Evolutionary conservation across 2,797 vertebrate genomes (phyloP).

Genomic region (Phoebastria nigripes): DNA sequence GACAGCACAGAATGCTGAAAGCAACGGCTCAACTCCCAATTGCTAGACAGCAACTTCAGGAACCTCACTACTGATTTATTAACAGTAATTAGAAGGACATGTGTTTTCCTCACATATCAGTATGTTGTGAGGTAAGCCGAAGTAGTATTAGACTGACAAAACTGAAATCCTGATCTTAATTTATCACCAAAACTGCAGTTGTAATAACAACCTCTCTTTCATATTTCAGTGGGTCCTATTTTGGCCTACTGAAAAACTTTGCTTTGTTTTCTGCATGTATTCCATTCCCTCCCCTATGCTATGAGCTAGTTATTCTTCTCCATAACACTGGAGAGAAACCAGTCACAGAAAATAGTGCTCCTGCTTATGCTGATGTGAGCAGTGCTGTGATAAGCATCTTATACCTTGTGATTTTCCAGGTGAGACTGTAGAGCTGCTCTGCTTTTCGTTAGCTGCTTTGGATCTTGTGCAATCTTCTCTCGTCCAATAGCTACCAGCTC

Average conservation of each 20-base stretch:
- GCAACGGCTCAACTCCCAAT: not conserved
- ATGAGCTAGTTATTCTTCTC: not conserved
- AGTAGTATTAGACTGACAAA: not conserved
- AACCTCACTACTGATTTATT: not conserved
- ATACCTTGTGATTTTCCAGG: constrained; percentile 81
- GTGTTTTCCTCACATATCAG: not conserved
- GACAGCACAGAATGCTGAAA: not conserved
- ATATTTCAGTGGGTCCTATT: not conserved
- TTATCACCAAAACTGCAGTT: not conserved
- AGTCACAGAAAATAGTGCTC: not conserved
- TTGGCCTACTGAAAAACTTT: not conserved
- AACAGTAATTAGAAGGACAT: not conserved
- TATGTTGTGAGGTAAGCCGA: not conserved
- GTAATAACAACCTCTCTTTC: not conserved
- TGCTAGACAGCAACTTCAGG: not conserved
- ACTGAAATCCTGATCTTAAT: not conserved
- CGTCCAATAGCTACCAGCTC: constrained; percentile 76
- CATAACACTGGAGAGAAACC: not conserved
- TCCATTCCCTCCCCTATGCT: not conserved
- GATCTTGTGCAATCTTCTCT: constrained; percentile 69
- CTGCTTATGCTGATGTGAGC: not conserved
- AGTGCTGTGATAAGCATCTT: not conserved
- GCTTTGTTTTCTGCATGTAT: not conserved
- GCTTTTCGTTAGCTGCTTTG: constrained; percentile 59
- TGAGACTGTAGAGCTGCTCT: constrained; percentile 73